Conservation (phyloP, 2,113 vertebrate species). For the Rhynchomys soricoides region DNA sequence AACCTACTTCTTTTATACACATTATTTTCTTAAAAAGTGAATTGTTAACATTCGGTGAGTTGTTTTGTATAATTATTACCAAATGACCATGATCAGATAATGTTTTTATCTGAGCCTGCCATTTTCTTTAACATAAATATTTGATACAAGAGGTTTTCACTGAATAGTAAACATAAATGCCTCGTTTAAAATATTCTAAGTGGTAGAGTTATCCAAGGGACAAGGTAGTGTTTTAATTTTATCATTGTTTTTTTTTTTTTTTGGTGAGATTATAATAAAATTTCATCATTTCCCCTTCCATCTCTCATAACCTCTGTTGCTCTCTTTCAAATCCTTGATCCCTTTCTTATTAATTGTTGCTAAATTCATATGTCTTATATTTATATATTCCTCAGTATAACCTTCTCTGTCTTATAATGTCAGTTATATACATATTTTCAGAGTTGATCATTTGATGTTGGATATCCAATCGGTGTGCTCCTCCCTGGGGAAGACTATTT, state of each 20-base stretch:
- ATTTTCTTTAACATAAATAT: conserved; percentile 36
- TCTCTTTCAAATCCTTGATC: background rate
- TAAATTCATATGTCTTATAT: background rate
- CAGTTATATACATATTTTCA: background rate
- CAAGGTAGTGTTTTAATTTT: conserved; percentile 11
- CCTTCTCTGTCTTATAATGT: background rate
- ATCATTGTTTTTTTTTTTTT: background rate
- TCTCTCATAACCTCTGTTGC: background rate
- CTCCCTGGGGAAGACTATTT: background rate
- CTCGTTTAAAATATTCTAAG: background rate
- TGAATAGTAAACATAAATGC: background rate
- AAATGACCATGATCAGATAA: conserved; percentile 17
- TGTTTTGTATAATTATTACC: background rate
- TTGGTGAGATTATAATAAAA: background rate
- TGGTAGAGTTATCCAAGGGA: background rate
- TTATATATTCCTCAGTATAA: background rate
- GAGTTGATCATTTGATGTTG: background rate
- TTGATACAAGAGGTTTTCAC: background rate
- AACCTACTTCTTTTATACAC: background rate
- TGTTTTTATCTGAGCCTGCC: background rate
- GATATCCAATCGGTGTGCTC: background rate
- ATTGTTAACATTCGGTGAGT: background rate
- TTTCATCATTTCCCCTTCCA: background rate
- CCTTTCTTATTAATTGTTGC: background rate
- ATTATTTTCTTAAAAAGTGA: conserved; percentile 35